These are phyloP conservation scores for Carassius carassius DNA, from an alignment of 2,113 vertebrate genomes.

Conservation along the genomic window DNA sequence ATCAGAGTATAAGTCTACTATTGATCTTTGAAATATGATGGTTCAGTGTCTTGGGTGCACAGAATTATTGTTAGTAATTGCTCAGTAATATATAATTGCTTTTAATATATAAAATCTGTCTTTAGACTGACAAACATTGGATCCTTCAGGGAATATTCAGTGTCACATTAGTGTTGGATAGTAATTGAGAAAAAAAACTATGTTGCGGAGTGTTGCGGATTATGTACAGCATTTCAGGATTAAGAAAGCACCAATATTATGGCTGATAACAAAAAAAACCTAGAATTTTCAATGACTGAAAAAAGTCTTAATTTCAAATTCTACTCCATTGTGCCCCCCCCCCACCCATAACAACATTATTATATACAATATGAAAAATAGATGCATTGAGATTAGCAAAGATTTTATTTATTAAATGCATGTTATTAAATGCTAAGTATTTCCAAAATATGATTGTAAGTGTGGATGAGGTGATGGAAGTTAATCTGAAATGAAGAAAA, in stretches of 20 bases:
- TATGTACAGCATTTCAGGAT: background rate
- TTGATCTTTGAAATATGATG: conserved; percentile 22
- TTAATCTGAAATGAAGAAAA: too few species aligned
- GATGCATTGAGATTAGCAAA: too few species aligned
- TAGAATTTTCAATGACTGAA: background rate
- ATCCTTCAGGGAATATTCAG: background rate
- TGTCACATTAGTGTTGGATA: background rate
- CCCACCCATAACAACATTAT: too few species aligned
- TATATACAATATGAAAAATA: too few species aligned
- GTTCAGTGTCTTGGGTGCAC: background rate
- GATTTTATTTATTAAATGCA: too few species aligned
- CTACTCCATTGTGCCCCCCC: background rate
- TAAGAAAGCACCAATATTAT: background rate
- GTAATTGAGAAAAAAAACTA: background rate
- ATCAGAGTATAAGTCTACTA: background rate
- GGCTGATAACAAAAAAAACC: background rate
- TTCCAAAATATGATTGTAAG: too few species aligned
- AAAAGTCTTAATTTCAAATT: background rate
- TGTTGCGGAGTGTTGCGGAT: background rate
- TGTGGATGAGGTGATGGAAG: too few species aligned
- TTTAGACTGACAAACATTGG: too few species aligned
- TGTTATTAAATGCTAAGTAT: too few species aligned
- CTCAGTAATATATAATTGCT: too few species aligned
- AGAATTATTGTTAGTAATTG: background rate
- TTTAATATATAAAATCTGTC: background rate